phyloP scores from a whole-genome alignment of 2,113 vertebrate species.

The Romanogobio albipinnatus region DNA sequence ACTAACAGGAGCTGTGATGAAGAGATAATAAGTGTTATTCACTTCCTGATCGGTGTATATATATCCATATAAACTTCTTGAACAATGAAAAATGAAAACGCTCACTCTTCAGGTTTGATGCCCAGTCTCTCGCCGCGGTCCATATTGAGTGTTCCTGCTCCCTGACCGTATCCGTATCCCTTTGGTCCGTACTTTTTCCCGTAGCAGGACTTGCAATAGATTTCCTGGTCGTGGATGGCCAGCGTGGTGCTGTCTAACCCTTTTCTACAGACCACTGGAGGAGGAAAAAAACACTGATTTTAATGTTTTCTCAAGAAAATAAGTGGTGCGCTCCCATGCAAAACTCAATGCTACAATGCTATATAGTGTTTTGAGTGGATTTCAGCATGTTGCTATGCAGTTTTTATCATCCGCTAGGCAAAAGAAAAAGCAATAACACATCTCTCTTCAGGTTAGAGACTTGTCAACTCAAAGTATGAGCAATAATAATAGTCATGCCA shows the following conservation, averaged over 20 bases:
- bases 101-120: slow-evolving; percentile 87
- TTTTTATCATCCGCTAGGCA: too few relatives aligned
- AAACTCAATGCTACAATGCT: neutral
- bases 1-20: too few relatives aligned
- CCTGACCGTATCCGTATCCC: slow-evolving; percentile 91
- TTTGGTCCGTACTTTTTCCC: slow-evolving; percentile 94
- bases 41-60: too few relatives aligned
- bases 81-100: neutral
- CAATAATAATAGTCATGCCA: neutral
- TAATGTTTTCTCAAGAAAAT: neutral
- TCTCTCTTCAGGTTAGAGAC: neutral
- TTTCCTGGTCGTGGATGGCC: slow-evolving; percentile 86
- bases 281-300: neutral
- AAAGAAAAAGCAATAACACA: neutral
- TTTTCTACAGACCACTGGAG: slow-evolving; percentile 89
- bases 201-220: slow-evolving; percentile 94
- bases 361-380: neutral
- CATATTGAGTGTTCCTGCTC: slow-evolving; percentile 89
- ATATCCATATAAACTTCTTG: neutral
- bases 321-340: neutral
- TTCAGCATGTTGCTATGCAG: neutral
- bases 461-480: neutral
- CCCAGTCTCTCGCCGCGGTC: slow-evolving; percentile 89
- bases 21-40: too few relatives aligned
- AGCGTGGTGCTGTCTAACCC: slow-evolving; percentile 93